These are phyloP conservation scores for Drosophila yooni DNA, from an alignment of 2,888 invertebrate genomes.

Conservation along the genomic window DNA sequence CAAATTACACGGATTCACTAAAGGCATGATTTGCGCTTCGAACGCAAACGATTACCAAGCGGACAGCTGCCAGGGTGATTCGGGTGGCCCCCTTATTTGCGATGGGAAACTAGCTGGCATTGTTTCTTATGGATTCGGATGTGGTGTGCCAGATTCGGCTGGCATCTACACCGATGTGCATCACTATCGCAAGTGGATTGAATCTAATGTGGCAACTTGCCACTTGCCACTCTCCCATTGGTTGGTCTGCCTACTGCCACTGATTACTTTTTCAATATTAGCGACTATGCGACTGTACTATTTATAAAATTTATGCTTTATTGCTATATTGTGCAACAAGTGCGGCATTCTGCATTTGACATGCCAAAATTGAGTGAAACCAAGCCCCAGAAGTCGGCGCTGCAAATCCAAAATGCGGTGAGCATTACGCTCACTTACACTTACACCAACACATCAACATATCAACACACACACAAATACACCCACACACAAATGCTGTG, in stretches of 20 bases:
- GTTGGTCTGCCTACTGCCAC: neutral
- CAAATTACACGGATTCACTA: neutral
- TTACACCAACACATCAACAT: neutral
- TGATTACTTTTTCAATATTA: slow-evolving; percentile 1
- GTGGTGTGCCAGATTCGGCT: slow-evolving; percentile 42
- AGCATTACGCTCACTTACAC: slow-evolving; percentile 13
- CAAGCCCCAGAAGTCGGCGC: slow-evolving; percentile 30
- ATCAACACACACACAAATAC: neutral
- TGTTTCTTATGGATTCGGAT: slow-evolving; percentile 69
- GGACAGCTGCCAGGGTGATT: slow-evolving; percentile 73
- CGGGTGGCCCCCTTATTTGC: slow-evolving; percentile 72
- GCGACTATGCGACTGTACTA: neutral
- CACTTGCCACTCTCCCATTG: neutral
- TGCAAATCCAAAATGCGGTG: slow-evolving; percentile 50
- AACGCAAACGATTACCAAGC: slow-evolving; percentile 45
- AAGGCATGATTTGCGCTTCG: slow-evolving; percentile 66
- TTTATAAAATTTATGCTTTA: neutral
- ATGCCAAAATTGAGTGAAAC: slow-evolving; percentile 64
- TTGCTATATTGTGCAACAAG: slow-evolving; percentile 19
- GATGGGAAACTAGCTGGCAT: slow-evolving; percentile 53
- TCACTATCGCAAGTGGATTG: slow-evolving; percentile 58
- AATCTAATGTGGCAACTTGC: slow-evolving; percentile 4
- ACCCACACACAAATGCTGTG: slow-evolving; percentile 3
- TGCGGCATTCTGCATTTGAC: slow-evolving; percentile 54
- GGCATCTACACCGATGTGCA: slow-evolving; percentile 67